Percentiles rank a stretch among this genome's conserved stretches.
Conservation (phyloP, 2,888 invertebrate species). For the Conomelus anceps region DNA sequence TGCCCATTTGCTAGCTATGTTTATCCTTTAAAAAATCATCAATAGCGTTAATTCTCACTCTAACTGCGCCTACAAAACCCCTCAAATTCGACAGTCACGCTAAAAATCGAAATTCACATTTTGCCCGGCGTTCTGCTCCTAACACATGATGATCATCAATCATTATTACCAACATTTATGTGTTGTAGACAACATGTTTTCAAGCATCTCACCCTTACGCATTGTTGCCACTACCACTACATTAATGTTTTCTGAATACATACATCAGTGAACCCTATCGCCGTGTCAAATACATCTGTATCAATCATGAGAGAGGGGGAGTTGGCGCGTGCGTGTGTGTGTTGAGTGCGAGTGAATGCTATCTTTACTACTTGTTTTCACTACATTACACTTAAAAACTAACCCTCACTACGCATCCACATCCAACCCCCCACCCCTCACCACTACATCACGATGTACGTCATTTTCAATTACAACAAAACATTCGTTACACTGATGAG, state of each 20-base stretch:
- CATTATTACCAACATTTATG: background rate
- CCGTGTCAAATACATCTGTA: background rate
- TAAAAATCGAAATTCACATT: background rate
- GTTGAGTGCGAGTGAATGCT: background rate
- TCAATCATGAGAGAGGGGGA: background rate
- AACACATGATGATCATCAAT: background rate
- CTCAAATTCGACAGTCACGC: constrained; percentile 22
- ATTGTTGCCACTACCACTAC: background rate
- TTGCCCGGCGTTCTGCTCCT: too few relatives aligned
- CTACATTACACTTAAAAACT: background rate
- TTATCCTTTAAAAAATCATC: too few relatives aligned
- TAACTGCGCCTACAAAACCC: too few relatives aligned
- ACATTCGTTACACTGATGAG: background rate
- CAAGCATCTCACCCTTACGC: background rate
- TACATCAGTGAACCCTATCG: background rate
- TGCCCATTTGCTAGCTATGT: too few relatives aligned
- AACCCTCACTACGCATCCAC: background rate
- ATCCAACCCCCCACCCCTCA: too few relatives aligned
- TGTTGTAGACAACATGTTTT: background rate
- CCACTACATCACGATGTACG: background rate
- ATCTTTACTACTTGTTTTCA: background rate
- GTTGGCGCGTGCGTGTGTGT: background rate
- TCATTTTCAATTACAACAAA: background rate
- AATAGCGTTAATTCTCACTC: too few relatives aligned
- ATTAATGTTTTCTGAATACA: background rate